Conservation (phyloP, 2,888 invertebrate species). For the Rhyacophila evoluta region DNA sequence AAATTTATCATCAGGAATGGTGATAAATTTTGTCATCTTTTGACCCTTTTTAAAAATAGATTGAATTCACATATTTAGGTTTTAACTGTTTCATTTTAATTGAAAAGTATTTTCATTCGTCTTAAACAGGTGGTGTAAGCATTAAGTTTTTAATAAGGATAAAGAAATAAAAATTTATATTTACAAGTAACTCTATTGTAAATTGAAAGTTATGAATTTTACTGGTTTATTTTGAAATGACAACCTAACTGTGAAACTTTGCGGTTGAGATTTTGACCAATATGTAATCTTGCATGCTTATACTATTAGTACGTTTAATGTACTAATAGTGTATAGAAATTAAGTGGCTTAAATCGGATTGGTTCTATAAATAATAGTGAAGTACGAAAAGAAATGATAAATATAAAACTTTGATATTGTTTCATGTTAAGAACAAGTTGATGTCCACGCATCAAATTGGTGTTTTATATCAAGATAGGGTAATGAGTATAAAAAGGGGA, state of each 20-base stretch:
- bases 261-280: slow-evolving; percentile 11
- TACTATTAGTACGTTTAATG: not conserved
- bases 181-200: no score
- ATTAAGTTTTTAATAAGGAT: no score
- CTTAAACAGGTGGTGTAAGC: no score
- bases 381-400: slow-evolving; percentile 7
- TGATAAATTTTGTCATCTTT: no score
- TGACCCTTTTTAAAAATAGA: no score
- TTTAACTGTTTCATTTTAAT: no score
- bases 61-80: no score
- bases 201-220: not conserved
- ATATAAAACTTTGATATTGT: not conserved
- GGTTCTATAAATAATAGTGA: slow-evolving; percentile 19
- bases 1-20: no score
- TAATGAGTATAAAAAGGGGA: not conserved
- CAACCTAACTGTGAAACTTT: not conserved
- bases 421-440: not conserved
- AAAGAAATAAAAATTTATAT: no score
- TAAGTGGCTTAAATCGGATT: slow-evolving; percentile 19
- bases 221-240: not conserved
- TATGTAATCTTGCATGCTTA: not conserved
- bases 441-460: not conserved
- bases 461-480: not conserved
- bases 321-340: not conserved
- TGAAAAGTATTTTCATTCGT: no score